Percentiles rank a stretch among this genome's conserved stretches.
Evolutionary conservation across 2,888 invertebrate genomes (phyloP).

Genomic region (Caenorhabditis sp.): DNA sequence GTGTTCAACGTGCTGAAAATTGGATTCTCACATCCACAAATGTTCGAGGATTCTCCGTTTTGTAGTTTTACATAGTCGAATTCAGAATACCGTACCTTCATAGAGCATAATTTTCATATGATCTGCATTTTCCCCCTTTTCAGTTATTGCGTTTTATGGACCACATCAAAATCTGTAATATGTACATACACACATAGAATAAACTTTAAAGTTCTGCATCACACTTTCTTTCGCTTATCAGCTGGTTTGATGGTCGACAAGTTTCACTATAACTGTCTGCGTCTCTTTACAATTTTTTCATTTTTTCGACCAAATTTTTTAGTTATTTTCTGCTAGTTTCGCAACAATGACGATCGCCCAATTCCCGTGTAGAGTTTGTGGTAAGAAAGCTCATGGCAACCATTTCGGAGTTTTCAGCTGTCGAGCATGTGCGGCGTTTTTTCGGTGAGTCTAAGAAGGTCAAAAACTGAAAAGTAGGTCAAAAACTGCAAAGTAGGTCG

Average conservation of each 20-base stretch:
- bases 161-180: background rate
- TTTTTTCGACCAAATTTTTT: background rate
- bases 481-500: no score
- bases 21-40: conserved; percentile 54
- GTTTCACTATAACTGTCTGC: background rate
- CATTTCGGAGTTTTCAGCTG: conserved; percentile 66
- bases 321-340: background rate
- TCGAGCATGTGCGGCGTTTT: conserved; percentile 68
- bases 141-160: background rate
- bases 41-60: conserved; percentile 41
- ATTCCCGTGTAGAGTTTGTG: conserved; percentile 45
- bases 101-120: conserved; percentile 3
- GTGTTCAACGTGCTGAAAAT: conserved; percentile 68
- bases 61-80: background rate
- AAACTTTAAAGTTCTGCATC: background rate
- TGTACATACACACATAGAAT: no score
- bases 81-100: no score
- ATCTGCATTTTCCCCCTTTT: background rate
- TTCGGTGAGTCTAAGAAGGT: no score
- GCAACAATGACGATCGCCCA: background rate
- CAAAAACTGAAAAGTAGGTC: no score
- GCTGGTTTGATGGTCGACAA: conserved; percentile 8
- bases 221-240: conserved; percentile 15
- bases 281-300: background rate
- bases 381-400: conserved; percentile 54